Evolutionary conservation across 2,113 vertebrate species (phyloP).

Genomic region (Piprites chloris): DNA sequence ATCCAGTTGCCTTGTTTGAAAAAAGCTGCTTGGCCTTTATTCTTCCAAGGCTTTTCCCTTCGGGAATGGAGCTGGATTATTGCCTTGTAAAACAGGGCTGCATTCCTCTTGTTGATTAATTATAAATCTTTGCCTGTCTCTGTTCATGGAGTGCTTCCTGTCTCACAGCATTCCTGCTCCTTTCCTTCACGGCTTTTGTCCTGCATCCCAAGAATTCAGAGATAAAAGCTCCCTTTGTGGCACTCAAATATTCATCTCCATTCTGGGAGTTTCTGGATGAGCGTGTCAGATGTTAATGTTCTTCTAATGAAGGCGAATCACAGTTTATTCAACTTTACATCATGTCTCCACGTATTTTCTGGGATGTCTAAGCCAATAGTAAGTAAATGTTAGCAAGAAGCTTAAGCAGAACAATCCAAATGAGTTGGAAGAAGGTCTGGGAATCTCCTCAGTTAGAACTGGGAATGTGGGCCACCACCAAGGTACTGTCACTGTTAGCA

Average conservation of each 20-base stretch:
- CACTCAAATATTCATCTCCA: not conserved
- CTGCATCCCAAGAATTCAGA: not conserved
- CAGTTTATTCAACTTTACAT: not conserved
- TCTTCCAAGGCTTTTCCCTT: conserved; percentile 27
- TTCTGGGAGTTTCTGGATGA: not conserved
- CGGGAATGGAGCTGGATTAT: conserved; percentile 44
- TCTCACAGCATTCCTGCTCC: not conserved
- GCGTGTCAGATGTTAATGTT: not conserved
- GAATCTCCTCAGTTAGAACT: not conserved
- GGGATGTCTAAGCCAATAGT: not conserved
- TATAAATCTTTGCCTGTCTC: conserved; percentile 27
- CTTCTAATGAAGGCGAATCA: not conserved
- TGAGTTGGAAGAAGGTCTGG: not conserved
- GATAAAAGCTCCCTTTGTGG: not conserved
- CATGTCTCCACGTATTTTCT: not conserved
- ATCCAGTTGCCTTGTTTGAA: conserved; percentile 57
- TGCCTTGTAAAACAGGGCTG: conserved; percentile 55
- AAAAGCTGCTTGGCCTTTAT: conserved; percentile 56
- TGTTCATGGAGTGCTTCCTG: not conserved
- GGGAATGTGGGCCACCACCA: not conserved
- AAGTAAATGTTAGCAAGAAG: not conserved
- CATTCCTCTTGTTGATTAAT: conserved; percentile 42
- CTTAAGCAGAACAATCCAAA: not conserved
- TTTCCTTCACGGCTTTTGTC: not conserved
- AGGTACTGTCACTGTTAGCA: not conserved